Base-by-base conservation (phyloP, 1,140 invertebrate genomes). In the Euura saliciscinereae region DNA sequence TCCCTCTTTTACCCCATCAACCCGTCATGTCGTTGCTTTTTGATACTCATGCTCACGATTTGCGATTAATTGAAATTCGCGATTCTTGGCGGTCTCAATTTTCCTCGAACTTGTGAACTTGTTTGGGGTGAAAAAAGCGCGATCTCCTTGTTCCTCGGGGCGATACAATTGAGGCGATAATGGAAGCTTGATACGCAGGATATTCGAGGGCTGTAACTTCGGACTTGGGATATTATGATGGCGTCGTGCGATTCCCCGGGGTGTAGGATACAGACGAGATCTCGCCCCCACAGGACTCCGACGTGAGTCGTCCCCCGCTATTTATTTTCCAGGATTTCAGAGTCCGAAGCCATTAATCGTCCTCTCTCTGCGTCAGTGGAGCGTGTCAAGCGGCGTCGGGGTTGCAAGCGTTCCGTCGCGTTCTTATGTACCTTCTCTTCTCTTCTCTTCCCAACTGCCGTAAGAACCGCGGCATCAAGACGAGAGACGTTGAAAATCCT, bases 271-370 rank as follows among this genome's bases (percentile, higher is more conserved):
- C 51, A 59, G 51, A 11, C 51, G 51, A n/a, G 66, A 67, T 67
- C 66, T 67, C 42, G 44, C 66, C 66, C 59, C 66, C 66, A 42
- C 66, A 67, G 66, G 66, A 67, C 66, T 44, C 43, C 28, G 66
- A 42, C 66, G 13, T 28, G 28, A 28, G 28, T 13, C 10, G 66
- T 67, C 78, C 78, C 80, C 78, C 77, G 85, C 84, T 86, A 86
- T 87, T 86, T 86, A 85, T 86, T 87, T 87, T 85, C 84, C 83
- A 80, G 83, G 86, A 86, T 86, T 86, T 86, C 83, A 83, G 81
- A 85, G 85, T 85, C 83, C 84, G 83, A 85, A 79, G 80, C 80
- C 85, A 87, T 87, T 87, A 86, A 86, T 87, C 85, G 28, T 86
- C 78, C 74, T 81, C 79, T 80, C 78, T 79, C 77, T 81, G 83